A percentile compares a stretch with the other conserved stretches of the same genome.
Conservation (phyloP, 2,888 invertebrate species). For the Minunthozetes semirufus region DNA sequence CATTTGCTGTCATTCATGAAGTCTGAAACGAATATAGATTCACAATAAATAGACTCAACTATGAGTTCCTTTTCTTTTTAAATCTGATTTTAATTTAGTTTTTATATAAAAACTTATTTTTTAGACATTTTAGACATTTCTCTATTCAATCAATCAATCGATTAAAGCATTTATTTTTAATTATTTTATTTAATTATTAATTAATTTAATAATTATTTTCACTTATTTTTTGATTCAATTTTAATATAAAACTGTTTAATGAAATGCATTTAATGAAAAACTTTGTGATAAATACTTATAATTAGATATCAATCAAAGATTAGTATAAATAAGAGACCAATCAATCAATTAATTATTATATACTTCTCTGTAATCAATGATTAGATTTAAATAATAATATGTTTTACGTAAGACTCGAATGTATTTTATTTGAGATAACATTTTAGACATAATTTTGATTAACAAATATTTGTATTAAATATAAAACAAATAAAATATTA, state of each 20-base stretch:
- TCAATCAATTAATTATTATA: not conserved
- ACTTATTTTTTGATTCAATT: not conserved
- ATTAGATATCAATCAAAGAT: not conserved
- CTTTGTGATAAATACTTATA: not conserved
- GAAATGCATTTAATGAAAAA: not conserved
- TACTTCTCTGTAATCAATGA: too few relatives aligned
- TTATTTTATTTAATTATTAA: not conserved
- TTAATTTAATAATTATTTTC: not conserved
- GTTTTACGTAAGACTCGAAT: not conserved
- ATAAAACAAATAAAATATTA: too few relatives aligned
- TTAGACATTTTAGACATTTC: not conserved
- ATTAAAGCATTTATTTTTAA: too few relatives aligned
- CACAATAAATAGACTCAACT: not conserved
- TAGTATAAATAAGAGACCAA: not conserved
- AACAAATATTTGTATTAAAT: not conserved
- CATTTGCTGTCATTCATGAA: conserved; percentile 20
- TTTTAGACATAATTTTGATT: not conserved
- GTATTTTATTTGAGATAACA: not conserved
- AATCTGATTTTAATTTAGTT: not conserved
- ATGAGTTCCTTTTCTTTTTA: not conserved
- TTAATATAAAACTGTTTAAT: not conserved
- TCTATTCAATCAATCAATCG: too few relatives aligned
- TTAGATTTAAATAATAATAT: too few relatives aligned
- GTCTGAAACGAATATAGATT: not conserved
- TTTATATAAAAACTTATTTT: not conserved